Evolutionary conservation across 2,113 vertebrate genomes (phyloP).

Genomic region (Gymnogyps californianus): DNA sequence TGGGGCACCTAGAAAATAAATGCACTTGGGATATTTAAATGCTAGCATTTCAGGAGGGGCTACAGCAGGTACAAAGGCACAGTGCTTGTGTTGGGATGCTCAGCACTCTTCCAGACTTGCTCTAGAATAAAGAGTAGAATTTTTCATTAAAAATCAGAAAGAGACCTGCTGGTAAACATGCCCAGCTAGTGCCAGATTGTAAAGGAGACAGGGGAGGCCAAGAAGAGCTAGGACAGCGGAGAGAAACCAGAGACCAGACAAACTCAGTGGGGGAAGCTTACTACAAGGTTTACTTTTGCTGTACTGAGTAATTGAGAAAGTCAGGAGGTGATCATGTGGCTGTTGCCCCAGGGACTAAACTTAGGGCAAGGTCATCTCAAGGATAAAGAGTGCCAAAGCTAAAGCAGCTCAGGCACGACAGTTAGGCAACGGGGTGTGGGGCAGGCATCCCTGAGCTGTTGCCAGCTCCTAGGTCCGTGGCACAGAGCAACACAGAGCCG

Average conservation of each 20-base stretch:
- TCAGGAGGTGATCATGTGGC: background rate
- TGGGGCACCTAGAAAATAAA: background rate
- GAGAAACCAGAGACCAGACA: background rate
- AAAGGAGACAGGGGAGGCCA: background rate
- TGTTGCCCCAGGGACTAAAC: background rate
- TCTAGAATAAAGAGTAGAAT: background rate
- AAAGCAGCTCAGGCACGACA: background rate
- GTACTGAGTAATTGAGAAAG: background rate
- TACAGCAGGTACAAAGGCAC: background rate
- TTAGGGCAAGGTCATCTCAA: background rate
- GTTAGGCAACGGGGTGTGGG: fast-evolving
- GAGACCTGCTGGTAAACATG: background rate
- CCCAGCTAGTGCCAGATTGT: background rate
- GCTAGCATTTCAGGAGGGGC: background rate
- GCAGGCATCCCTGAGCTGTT: background rate
- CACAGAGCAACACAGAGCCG: fast-evolving
- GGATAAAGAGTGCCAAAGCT: background rate
- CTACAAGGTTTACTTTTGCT: background rate
- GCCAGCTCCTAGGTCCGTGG: background rate
- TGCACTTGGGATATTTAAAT: background rate
- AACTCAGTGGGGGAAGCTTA: background rate
- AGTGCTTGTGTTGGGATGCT: too few species aligned
- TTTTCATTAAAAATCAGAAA: background rate
- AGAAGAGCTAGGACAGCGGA: background rate
- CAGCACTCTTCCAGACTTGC: background rate